Evolutionary conservation across 2,888 invertebrate species (phyloP), one percentile per base, ranked within the genome.

Genomic region (Aethes cnicana): DNA sequence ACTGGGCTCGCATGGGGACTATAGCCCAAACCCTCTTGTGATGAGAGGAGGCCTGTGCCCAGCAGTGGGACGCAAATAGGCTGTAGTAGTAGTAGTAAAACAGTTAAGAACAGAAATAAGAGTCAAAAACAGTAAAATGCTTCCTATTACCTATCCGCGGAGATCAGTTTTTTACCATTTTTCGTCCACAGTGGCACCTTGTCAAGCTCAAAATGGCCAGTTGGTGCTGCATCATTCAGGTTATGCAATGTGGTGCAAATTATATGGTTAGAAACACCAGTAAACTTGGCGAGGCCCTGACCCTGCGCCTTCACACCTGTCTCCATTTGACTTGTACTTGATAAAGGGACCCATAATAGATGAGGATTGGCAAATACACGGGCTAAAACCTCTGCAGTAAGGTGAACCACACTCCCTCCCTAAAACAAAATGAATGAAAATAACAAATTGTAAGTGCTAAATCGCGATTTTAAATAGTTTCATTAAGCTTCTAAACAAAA

Each of bases 351-450:
- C 75, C 95, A 94, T 12, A 96, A 76, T 1, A 95, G 77, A 53
- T 93, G 92, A 1, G 91, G 90, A 5, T 90, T 91, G 12, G 81
- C 67, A 33, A 92, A 92, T 4, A 95, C 84, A 74, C 92, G 90
- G 59, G 92, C 85, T 43, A 95, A 91, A 0, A 95, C 94, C 81
- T 96, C 96, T 57, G 93, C 91, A 0, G 95, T 95, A 14, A 98
- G 80, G 78, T 96, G 94, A 0, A 96, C 96, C 37, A 97, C 92
- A 77, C 95, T 94, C 35, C 96, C 97, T 62, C 94, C 93, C 94
- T 95, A 77, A 47, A 90, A 77, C 8, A 66, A 39, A 47, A 50
- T 47, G 33, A 26, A 56, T 20, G 26, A 41, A 32, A 16, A 14
- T 41, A 30, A n/a, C n/a, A n/a, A n/a, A n/a, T n/a, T n/a, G n/a